Evolutionary conservation across 2,888 invertebrate species (phyloP).

Genomic region (Poecilus cupreus): DNA sequence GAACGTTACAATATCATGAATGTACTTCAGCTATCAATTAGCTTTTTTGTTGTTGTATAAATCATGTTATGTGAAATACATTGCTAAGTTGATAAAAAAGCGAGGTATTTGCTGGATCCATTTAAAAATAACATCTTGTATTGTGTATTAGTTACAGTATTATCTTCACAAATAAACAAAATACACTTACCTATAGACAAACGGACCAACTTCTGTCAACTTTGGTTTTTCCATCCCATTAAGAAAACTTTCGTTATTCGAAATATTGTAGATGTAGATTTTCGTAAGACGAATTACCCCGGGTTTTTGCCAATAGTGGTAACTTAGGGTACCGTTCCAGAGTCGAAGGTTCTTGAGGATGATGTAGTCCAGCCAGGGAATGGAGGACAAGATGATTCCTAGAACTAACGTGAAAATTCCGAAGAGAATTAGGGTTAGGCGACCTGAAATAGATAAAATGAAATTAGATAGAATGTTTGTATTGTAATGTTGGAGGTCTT

Average conservation of each 20-base stretch:
- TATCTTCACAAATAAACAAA: constrained; percentile 1
- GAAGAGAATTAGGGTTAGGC: constrained; percentile 85
- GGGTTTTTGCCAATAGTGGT: constrained; percentile 92
- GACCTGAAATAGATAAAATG: constrained; percentile 79
- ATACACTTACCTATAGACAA: constrained; percentile 85
- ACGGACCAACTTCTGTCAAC: constrained; percentile 88
- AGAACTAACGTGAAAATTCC: constrained; percentile 87
- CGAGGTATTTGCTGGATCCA: no score
- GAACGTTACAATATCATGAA: no score
- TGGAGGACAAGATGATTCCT: constrained; percentile 88
- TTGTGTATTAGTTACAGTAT: no score
- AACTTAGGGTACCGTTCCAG: constrained; percentile 89
- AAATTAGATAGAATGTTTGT: no score
- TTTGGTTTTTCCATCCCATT: constrained; percentile 86
- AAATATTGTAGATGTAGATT: constrained; percentile 92
- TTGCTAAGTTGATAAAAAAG: no score
- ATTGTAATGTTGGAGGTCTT: no score
- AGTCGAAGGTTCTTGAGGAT: constrained; percentile 83
- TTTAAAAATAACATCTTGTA: no score
- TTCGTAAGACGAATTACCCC: constrained; percentile 89
- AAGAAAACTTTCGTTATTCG: constrained; percentile 88
- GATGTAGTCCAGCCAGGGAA: constrained; percentile 92
- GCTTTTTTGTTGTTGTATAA: no score
- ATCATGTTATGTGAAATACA: no score
- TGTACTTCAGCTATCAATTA: no score